phyloP scores from a whole-genome alignment of 2,797 vertebrate genomes.

The Onychomys leucogaster region DNA sequence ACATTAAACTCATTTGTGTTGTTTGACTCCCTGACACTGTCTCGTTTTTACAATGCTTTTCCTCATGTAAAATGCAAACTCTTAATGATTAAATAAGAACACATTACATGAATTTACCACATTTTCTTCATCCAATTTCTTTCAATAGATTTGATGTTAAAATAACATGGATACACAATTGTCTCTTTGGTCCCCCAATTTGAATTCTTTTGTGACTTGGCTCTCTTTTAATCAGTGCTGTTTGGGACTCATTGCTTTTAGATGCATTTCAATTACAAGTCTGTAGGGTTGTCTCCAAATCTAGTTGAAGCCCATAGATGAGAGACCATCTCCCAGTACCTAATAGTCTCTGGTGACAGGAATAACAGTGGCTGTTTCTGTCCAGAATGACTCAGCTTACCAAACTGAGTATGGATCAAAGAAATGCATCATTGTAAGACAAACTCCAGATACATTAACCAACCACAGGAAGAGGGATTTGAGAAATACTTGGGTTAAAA shows the following conservation, averaged over 20 bases:
- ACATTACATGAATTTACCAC: not conserved
- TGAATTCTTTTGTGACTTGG: not conserved
- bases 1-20: not conserved
- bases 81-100: not conserved
- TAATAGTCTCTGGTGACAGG: not conserved
- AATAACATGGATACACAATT: not conserved
- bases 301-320: not conserved
- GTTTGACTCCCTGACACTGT: not conserved
- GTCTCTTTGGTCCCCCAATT: not conserved
- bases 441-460: not conserved
- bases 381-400: not conserved
- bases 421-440: not conserved
- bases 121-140: not conserved
- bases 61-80: not conserved
- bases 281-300: not conserved
- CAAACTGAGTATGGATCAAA: not conserved
- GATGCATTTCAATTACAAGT: not conserved
- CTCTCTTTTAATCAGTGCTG: not conserved
- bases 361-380: not conserved
- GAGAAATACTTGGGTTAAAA: not conserved
- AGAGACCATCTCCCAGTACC: not conserved
- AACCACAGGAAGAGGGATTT: not conserved
- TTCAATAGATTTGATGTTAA: not conserved
- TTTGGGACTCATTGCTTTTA: not conserved
- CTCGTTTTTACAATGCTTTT: not conserved